Base-by-base conservation (phyloP, 2,888 invertebrate genomes). In the Alviniconcha strummeri region DNA sequence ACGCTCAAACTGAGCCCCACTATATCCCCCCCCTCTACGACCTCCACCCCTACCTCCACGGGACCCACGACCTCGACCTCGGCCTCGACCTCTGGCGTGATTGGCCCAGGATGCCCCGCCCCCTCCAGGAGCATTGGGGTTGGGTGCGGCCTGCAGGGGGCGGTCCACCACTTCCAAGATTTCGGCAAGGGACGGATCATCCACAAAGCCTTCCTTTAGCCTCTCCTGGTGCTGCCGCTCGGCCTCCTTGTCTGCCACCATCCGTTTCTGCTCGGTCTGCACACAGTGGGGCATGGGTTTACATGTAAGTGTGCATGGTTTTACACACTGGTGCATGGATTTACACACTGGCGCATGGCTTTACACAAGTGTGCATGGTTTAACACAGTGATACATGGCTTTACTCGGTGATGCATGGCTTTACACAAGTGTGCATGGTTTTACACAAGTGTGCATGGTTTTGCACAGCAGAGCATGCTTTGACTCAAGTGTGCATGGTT, bases 191-290 rank as follows among this genome's bases (percentile, higher is more conserved):
- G 9, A 15, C 15, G 77, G 57, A 8, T 82, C 82, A 13, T 82
- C 82, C 7, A 77, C 77, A 77, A 82, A 77, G 5, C 75, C 82
- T 6, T 82, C 77, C 82, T 56, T 77, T 69, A 82, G 19, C 57
- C n/a, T 76, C 77, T 82, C 82, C 56, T 77, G 77, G 82, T 77
- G 82, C 55, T 82, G 77, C 11, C 36, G 36, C 69, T 82, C 82
- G 4, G 67, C 76, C 19, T 82, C 82, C n/a, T 15, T 82, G 56
- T 56, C 67, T 11, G 55, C 77, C 0, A 56, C 56, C 11, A 8
- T 56, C 77, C 77, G 75, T 5, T 15, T 75, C 64, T 69, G 56
- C 17, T 19, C n/a, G 13, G 19, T 55, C 82, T 82, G 76, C 13
- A 8, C n/a, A 9, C 15, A 11, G 9, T 4, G 13, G 67, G 7